These are phyloP conservation scores for Heteromurus nitidus DNA, from an alignment of 2,888 invertebrate species.

Conservation along the genomic window DNA sequence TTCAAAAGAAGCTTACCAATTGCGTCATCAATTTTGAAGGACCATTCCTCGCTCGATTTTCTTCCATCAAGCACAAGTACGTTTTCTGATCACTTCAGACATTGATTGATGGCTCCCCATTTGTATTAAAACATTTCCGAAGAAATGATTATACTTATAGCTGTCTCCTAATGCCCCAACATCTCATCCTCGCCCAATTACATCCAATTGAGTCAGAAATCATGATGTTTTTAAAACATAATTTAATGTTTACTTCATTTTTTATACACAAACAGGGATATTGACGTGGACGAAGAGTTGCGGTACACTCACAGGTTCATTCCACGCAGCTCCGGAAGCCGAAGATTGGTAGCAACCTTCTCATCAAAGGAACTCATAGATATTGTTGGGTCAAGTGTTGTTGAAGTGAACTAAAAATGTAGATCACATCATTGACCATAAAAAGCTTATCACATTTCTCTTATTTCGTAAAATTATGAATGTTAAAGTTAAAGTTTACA, in stretches of 20 bases:
- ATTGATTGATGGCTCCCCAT: constrained; percentile 53
- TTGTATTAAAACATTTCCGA: too few relatives aligned
- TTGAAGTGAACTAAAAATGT: constrained; percentile 77
- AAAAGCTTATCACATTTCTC: too few relatives aligned
- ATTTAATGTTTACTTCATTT: constrained; percentile 1
- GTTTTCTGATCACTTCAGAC: constrained; percentile 35
- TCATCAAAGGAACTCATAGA: constrained; percentile 83
- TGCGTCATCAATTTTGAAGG: constrained; percentile 85
- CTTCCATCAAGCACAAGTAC: constrained; percentile 78
- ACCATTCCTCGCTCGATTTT: constrained; percentile 81
- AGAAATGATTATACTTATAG: too few relatives aligned
- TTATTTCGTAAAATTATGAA: too few relatives aligned
- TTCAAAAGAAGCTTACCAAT: constrained; percentile 80
- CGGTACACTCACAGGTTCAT: constrained; percentile 79
- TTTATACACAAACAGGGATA: constrained; percentile 76
- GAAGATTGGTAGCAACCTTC: constrained; percentile 83
- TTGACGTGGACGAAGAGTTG: constrained; percentile 79
- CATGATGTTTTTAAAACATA: constrained; percentile 8
- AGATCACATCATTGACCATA: too few relatives aligned
- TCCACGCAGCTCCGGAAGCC: constrained; percentile 81
- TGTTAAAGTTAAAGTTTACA: too few relatives aligned
- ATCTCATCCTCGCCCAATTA: constrained; percentile 26
- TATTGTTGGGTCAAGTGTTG: constrained; percentile 81
- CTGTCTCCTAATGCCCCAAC: background rate
- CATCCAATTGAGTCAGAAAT: background rate